Evolutionary conservation across 2,113 vertebrate genomes (phyloP).

Genomic region (Heterotis niloticus): DNA sequence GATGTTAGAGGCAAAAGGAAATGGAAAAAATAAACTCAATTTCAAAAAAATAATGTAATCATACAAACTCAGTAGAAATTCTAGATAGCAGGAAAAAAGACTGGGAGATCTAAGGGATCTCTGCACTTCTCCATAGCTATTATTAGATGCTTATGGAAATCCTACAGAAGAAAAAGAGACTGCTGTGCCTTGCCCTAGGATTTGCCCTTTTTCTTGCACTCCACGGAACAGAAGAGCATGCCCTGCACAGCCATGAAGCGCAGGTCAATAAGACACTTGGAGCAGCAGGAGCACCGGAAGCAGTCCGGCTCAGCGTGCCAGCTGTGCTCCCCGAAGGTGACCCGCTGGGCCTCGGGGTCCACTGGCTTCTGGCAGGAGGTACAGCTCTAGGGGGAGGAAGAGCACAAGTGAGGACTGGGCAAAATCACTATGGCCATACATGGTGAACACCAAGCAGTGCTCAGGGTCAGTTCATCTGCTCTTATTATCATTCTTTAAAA

Average conservation of each 20-base stretch:
- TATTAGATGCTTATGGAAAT: no score
- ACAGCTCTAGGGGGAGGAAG: constrained; percentile 69
- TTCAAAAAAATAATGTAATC: no score
- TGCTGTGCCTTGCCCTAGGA: constrained; percentile 28
- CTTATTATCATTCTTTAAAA: no score
- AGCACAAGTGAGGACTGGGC: background rate
- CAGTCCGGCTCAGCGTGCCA: constrained; percentile 85
- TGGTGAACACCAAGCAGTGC: no score
- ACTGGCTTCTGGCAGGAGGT: constrained; percentile 78
- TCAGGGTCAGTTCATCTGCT: no score
- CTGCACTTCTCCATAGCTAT: no score
- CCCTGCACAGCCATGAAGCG: constrained; percentile 88
- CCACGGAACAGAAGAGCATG: constrained; percentile 86
- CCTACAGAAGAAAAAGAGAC: background rate
- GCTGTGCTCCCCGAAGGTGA: constrained; percentile 83
- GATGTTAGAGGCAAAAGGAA: no score
- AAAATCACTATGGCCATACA: no score
- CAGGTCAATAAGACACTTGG: constrained; percentile 83
- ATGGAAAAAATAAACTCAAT: no score
- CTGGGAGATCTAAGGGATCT: no score
- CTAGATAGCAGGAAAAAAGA: no score
- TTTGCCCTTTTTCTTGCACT: constrained; percentile 86
- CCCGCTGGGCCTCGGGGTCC: constrained; percentile 88
- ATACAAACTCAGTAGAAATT: no score
- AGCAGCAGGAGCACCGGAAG: constrained; percentile 88